phyloP scores from a whole-genome alignment of 2,113 vertebrate species.

The Danionella cerebrum region DNA sequence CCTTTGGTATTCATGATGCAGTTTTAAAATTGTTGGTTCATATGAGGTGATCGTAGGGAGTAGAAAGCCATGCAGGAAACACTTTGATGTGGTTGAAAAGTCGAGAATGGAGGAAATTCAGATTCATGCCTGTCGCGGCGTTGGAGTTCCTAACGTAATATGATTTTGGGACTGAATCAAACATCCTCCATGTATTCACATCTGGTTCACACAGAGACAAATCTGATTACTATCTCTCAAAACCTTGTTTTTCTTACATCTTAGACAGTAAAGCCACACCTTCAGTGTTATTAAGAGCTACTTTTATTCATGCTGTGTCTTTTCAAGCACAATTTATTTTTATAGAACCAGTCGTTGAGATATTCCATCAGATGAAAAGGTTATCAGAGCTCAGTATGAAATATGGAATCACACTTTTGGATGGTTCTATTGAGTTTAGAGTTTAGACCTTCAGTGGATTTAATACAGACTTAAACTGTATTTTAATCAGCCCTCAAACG shows the following conservation, averaged over 20 bases:
- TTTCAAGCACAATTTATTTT: background rate
- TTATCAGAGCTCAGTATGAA: background rate
- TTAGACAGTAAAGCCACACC: background rate
- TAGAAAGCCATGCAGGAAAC: conserved; percentile 16
- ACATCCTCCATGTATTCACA: conserved; percentile 30
- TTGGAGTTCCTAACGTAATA: conserved; percentile 33
- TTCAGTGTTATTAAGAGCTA: background rate
- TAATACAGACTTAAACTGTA: no score
- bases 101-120: conserved; percentile 23
- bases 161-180: conserved; percentile 25
- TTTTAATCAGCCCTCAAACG: no score
- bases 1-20: background rate
- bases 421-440: no score
- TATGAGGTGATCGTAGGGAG: conserved; percentile 9
- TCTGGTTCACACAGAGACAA: background rate
- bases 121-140: conserved; percentile 34
- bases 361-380: background rate
- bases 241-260: background rate
- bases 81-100: conserved; percentile 32
- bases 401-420: background rate
- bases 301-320: background rate
- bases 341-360: background rate
- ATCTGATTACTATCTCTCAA: background rate
- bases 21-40: conserved; percentile 13
- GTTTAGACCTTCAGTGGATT: no score